phyloP scores from a whole-genome alignment of 2,797 vertebrate genomes.

The Leptodactylus fallax region DNA sequence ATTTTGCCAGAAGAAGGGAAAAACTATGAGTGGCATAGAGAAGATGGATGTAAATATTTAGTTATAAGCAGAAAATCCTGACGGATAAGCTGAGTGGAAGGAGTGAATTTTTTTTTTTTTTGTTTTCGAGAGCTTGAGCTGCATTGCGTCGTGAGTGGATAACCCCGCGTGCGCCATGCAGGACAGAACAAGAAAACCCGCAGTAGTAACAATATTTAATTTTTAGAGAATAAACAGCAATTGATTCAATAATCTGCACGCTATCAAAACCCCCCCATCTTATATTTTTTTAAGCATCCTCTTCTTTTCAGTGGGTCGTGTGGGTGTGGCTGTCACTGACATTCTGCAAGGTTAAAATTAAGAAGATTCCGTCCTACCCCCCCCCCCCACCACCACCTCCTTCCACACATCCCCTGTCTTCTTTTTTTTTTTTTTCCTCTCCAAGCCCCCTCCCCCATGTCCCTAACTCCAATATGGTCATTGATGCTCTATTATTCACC shows the following conservation, averaged over 20 bases:
- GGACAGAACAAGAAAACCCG: slow-evolving; percentile 11
- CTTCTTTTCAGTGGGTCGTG: slow-evolving; percentile 37
- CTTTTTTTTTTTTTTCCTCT: slow-evolving; percentile 11
- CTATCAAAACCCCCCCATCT: not conserved
- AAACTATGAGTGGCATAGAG: not conserved
- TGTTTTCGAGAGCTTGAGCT: slow-evolving; percentile 22
- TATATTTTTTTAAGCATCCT: slow-evolving; percentile 24
- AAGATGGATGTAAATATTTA: slow-evolving; percentile 31
- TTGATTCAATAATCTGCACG: slow-evolving; percentile 57
- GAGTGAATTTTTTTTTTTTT: slow-evolving; percentile 17
- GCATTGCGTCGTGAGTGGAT: slow-evolving; percentile 56
- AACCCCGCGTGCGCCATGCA: slow-evolving; percentile 28
- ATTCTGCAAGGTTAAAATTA: slow-evolving; percentile 64
- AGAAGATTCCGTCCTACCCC: slow-evolving; percentile 47
- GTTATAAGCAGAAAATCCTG: not conserved
- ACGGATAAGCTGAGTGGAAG: not conserved
- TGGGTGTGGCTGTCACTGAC: slow-evolving; percentile 57
- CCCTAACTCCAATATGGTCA: slow-evolving; percentile 57
- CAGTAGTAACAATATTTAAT: slow-evolving; percentile 56
- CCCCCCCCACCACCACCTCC: not conserved
- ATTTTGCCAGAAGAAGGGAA: not conserved
- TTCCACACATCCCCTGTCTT: slow-evolving; percentile 25
- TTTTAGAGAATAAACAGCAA: slow-evolving; percentile 54
- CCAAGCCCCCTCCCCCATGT: slow-evolving; percentile 29
- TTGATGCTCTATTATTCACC: slow-evolving; percentile 59